Percentiles rank a stretch among this genome's conserved stretches.
Evolutionary conservation across 2,113 vertebrate genomes (phyloP).

Genomic region (Isurus oxyrinchus): DNA sequence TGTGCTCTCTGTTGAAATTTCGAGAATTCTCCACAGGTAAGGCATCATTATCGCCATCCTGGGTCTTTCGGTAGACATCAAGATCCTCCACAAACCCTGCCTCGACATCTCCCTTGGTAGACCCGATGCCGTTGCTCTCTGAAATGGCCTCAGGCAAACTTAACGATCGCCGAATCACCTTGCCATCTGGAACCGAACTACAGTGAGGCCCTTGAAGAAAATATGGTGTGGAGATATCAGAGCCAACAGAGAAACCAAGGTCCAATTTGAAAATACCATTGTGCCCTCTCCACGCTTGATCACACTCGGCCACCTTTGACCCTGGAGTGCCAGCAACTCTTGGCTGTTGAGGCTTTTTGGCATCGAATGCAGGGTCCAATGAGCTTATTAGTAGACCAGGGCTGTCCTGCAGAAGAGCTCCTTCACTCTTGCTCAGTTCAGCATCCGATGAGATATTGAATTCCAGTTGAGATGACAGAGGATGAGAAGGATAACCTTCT

Average conservation of each 20-base stretch:
- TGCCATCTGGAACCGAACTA: not conserved
- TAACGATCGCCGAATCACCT: slow-evolving; percentile 37
- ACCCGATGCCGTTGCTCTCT: not conserved
- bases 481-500: not conserved
- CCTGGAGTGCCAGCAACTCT: not conserved
- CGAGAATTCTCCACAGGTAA: not conserved
- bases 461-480: not conserved
- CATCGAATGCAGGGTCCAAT: not conserved
- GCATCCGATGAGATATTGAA: not conserved
- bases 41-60: not conserved
- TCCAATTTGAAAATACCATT: not conserved
- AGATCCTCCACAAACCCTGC: not conserved
- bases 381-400: not conserved
- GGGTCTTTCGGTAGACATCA: not conserved
- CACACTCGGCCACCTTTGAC: not conserved
- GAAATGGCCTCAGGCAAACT: slow-evolving; percentile 43
- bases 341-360: not conserved
- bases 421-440: not conserved
- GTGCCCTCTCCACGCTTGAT: not conserved
- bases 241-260: not conserved
- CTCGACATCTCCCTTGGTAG: not conserved
- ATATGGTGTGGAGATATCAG: not conserved
- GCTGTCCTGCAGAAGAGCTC: not conserved
- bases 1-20: not conserved
- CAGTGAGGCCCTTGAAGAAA: not conserved